Percentiles rank a stretch among this genome's conserved stretches.
Evolutionary conservation across 2,113 vertebrate species (phyloP).

Genomic region (Aegithalos caudatus): DNA sequence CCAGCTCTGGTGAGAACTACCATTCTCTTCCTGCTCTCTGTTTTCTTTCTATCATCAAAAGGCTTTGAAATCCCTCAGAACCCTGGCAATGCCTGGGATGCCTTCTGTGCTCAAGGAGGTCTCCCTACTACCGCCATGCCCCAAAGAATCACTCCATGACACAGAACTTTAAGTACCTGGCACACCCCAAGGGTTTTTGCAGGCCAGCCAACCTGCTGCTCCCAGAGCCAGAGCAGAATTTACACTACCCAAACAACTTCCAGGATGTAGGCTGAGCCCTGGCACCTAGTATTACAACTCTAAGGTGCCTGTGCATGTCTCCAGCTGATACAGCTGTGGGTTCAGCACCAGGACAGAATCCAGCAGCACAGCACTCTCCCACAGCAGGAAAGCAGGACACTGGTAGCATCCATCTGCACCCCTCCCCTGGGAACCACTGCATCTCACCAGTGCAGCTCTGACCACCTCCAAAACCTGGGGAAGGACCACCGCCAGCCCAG

Average conservation of each 20-base stretch:
- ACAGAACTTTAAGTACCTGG: not conserved
- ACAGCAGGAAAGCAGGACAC: not conserved
- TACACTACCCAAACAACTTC: too few relatives aligned
- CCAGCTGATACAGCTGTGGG: accelerated
- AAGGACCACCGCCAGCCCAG: not conserved
- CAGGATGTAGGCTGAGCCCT: not conserved
- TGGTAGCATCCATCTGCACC: not conserved
- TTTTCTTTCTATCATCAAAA: not conserved
- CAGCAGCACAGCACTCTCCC: not conserved
- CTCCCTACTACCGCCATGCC: accelerated
- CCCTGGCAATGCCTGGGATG: not conserved
- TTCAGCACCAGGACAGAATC: not conserved
- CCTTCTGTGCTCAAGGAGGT: not conserved
- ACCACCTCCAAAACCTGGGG: not conserved
- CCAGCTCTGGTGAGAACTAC: not conserved
- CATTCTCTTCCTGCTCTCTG: not conserved
- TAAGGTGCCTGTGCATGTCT: not conserved
- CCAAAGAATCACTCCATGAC: accelerated
- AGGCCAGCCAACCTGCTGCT: not conserved
- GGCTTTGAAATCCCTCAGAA: not conserved
- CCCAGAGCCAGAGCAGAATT: not conserved
- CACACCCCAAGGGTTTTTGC: not conserved
- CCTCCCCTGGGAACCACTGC: not conserved
- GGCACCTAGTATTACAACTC: not conserved
- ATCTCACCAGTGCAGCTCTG: not conserved